Evolutionary conservation across 2,797 vertebrate genomes (phyloP).

Genomic region (Alcedo atthis): DNA sequence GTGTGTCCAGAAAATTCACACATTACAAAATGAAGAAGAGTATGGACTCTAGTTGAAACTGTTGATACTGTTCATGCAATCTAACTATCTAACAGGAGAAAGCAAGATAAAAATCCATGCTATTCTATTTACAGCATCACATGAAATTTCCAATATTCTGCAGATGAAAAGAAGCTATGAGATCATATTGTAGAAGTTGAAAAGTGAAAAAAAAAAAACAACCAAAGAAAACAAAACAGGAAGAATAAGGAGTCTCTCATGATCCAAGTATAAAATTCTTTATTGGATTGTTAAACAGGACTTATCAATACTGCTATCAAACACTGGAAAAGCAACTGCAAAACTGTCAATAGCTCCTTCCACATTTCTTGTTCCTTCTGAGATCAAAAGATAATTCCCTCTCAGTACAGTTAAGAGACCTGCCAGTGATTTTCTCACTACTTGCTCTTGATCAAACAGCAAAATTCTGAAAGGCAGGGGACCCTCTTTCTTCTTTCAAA

Average conservation of each 20-base stretch:
- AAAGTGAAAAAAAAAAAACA: background rate
- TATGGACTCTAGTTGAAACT: background rate
- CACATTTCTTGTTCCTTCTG: background rate
- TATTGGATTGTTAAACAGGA: background rate
- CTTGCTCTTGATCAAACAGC: background rate
- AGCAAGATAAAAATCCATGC: background rate
- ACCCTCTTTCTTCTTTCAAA: background rate
- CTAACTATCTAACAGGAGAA: background rate
- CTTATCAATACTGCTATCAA: background rate
- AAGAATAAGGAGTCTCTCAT: background rate
- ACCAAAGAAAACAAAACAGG: no score
- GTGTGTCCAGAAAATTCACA: background rate
- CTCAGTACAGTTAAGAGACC: background rate
- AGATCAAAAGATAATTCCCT: slow-evolving; percentile 4
- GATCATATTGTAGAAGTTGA: background rate
- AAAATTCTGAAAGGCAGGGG: background rate
- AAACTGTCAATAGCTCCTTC: background rate
- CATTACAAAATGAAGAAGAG: background rate
- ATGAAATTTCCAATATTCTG: background rate
- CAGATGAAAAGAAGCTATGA: background rate
- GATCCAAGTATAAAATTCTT: background rate
- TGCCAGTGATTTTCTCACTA: background rate
- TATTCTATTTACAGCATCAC: background rate
- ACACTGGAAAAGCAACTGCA: background rate
- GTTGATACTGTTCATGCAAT: background rate